Percentiles rank a stretch among this genome's conserved stretches.
Conservation (phyloP, 1,140 invertebrate species). For the Temnothorax longispinosus region DNA sequence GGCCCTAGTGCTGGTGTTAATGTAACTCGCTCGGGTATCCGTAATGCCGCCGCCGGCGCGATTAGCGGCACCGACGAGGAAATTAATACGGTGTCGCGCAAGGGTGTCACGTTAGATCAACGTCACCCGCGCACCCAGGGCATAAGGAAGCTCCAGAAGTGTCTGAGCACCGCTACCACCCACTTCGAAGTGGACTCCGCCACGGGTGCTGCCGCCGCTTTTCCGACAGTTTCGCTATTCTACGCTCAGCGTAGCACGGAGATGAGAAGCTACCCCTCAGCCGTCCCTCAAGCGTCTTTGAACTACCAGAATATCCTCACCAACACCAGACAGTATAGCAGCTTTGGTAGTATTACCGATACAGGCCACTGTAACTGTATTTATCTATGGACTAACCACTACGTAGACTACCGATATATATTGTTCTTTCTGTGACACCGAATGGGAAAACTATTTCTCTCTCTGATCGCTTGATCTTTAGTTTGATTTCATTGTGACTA, state of each 20-base stretch:
- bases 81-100: conserved; percentile 72
- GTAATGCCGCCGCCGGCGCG: conserved; percentile 40
- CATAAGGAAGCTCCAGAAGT: conserved; percentile 95
- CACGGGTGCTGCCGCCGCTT: conserved; percentile 75
- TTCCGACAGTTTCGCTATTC: conserved; percentile 85
- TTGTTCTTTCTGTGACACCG: conserved; percentile 66
- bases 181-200: conserved; percentile 88
- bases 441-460: conserved; percentile 67
- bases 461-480: conserved; percentile 62
- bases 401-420: conserved; percentile 55
- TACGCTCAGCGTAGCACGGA: conserved; percentile 87
- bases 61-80: conserved; percentile 73
- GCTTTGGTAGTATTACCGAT: conserved; percentile 93
- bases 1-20: conserved; percentile 77
- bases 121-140: conserved; percentile 94
- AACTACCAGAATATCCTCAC: conserved; percentile 84
- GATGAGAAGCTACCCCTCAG: conserved; percentile 82
- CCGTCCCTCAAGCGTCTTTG: conserved; percentile 82
- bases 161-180: conserved; percentile 91
- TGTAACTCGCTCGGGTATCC: conserved; percentile 66
- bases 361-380: conserved; percentile 62
- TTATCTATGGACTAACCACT: conserved; percentile 46
- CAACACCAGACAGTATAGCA: conserved; percentile 94
- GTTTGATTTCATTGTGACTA: conserved; percentile 62
- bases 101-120: conserved; percentile 71